phyloP scores from a whole-genome alignment of 2,113 vertebrate genomes.

The Burhinus oedicnemus region DNA sequence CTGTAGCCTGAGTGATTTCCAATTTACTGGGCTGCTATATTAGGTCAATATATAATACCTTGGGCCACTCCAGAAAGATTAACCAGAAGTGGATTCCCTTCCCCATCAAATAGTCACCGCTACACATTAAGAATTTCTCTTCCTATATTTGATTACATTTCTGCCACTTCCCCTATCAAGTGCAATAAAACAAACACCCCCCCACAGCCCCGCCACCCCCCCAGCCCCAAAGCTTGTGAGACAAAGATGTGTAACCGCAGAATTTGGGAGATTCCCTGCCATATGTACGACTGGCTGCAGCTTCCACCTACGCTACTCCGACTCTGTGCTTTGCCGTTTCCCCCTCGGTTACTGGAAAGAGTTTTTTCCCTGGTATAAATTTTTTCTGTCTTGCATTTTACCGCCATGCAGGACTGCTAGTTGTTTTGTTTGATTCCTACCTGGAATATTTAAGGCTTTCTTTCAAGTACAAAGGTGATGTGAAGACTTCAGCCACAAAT shows the following conservation, averaged over 20 bases:
- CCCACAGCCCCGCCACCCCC: no score
- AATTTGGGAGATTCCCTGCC: not conserved
- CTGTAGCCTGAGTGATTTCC: not conserved
- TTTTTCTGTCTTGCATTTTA: not conserved
- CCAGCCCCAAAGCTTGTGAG: not conserved
- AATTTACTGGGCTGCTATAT: not conserved
- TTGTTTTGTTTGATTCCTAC: not conserved
- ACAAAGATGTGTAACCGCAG: not conserved
- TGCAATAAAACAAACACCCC: not conserved
- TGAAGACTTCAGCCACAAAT: not conserved
- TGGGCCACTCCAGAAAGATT: not conserved
- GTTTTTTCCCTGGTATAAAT: not conserved
- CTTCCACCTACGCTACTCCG: not conserved
- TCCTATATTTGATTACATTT: not conserved
- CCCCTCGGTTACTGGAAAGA: not conserved
- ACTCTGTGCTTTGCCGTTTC: not conserved
- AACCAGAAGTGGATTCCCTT: not conserved
- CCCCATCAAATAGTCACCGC: not conserved
- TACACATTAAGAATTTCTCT: not conserved
- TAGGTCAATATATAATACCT: not conserved
- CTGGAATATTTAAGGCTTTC: not conserved
- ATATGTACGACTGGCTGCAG: not conserved
- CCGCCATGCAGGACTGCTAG: no score
- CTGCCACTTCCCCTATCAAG: not conserved
- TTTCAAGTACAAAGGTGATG: not conserved